Evolutionary conservation across 2,888 invertebrate genomes (phyloP).

Genomic region (Mantis religiosa): DNA sequence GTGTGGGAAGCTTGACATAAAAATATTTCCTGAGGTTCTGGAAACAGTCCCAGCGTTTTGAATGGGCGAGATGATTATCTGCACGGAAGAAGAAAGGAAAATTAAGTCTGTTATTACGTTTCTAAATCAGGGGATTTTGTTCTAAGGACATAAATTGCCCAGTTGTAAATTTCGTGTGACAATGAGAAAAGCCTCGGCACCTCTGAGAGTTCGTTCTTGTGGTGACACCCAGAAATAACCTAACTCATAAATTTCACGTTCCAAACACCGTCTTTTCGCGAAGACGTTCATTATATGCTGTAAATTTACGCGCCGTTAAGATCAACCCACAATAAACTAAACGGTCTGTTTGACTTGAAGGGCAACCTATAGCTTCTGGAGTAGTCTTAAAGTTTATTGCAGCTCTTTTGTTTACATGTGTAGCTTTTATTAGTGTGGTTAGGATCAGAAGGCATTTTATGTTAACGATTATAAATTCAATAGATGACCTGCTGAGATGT

Average conservation of each 20-base stretch:
- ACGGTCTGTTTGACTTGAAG: background rate
- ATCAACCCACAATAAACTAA: background rate
- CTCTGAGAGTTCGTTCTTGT: background rate
- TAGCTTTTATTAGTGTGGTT: background rate
- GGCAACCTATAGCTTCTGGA: background rate
- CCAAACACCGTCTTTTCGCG: background rate
- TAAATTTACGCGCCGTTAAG: background rate
- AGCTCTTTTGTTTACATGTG: background rate
- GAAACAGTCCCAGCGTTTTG: background rate
- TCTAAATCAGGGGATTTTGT: background rate
- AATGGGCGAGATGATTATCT: background rate
- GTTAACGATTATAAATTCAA: background rate
- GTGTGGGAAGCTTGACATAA: constrained; percentile 1
- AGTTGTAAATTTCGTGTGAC: background rate
- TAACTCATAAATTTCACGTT: background rate
- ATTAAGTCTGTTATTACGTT: background rate
- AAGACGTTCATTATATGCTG: background rate
- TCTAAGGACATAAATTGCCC: background rate
- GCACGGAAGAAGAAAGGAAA: background rate
- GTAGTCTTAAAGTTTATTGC: background rate
- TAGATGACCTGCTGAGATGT: too few species aligned
- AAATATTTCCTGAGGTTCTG: background rate
- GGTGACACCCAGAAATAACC: background rate
- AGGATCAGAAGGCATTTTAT: background rate
- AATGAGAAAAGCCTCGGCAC: background rate